Conservation (phyloP, 2,113 vertebrate genomes). For the Leucopsar rothschildi region DNA sequence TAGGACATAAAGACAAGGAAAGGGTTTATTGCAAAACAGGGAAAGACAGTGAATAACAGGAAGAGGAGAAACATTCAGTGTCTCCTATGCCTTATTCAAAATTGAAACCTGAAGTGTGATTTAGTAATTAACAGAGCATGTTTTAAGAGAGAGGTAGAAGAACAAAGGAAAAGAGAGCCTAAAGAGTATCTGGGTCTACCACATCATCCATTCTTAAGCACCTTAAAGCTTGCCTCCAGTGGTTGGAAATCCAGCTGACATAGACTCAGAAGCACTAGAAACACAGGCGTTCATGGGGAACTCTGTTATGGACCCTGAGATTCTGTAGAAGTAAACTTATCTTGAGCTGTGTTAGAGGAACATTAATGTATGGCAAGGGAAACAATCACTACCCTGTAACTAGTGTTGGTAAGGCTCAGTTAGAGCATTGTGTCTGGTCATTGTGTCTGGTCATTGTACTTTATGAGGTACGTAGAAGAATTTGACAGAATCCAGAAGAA, state of each 20-base stretch:
- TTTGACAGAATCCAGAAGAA: background rate
- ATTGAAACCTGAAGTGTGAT: background rate
- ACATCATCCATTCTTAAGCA: background rate
- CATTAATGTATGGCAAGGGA: background rate
- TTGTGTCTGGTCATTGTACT: background rate
- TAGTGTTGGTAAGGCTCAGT: background rate
- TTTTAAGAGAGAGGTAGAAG: background rate
- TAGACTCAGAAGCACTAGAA: background rate
- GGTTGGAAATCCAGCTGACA: background rate
- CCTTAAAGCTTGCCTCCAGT: background rate
- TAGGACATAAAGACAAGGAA: background rate
- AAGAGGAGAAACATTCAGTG: background rate
- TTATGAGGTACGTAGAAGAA: background rate
- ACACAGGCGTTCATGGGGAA: accelerated
- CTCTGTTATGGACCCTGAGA: background rate
- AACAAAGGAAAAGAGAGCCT: background rate
- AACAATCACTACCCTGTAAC: background rate
- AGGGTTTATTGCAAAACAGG: background rate
- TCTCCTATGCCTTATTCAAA: background rate
- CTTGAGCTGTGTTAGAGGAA: background rate
- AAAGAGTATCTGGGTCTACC: background rate
- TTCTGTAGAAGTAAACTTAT: background rate
- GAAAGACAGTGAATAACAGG: background rate
- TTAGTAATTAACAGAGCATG: background rate
- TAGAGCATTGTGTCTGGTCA: background rate